Conservation (phyloP, 2,113 vertebrate genomes). For the Cettia cetti region DNA sequence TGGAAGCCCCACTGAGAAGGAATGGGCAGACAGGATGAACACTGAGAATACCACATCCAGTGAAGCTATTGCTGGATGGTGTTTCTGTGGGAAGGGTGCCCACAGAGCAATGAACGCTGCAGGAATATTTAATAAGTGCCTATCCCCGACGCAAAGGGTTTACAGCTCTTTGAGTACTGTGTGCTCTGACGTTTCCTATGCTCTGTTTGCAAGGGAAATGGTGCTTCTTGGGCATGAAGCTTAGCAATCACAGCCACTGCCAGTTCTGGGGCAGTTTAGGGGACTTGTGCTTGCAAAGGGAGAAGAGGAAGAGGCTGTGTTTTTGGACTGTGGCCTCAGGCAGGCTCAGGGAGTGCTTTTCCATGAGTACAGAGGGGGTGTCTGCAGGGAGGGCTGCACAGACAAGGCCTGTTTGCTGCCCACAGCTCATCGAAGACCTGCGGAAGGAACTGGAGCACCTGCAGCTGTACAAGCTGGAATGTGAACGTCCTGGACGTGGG, state of each 20-base stretch:
- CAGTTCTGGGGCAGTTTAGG: not conserved
- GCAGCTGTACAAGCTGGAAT: constrained; percentile 92
- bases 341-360: not conserved
- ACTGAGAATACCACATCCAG: not conserved
- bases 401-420: not conserved
- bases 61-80: not conserved
- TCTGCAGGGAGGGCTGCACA: not conserved
- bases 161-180: not conserved
- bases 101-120: not conserved
- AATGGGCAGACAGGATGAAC: not conserved
- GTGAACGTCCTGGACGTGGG: constrained; percentile 81
- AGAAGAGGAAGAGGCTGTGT: not conserved
- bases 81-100: not conserved
- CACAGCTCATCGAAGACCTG: constrained; percentile 93
- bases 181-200: not conserved
- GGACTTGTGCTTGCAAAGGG: not conserved
- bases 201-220: not conserved
- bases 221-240: not conserved
- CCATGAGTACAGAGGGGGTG: not conserved
- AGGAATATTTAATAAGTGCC: not conserved
- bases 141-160: not conserved
- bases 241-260: not conserved
- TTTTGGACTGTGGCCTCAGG: not conserved
- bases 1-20: not conserved
- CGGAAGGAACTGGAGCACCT: constrained; percentile 92